Evolutionary conservation across 2,797 vertebrate species (phyloP).

Genomic region (Pantherophis vulpinus): DNA sequence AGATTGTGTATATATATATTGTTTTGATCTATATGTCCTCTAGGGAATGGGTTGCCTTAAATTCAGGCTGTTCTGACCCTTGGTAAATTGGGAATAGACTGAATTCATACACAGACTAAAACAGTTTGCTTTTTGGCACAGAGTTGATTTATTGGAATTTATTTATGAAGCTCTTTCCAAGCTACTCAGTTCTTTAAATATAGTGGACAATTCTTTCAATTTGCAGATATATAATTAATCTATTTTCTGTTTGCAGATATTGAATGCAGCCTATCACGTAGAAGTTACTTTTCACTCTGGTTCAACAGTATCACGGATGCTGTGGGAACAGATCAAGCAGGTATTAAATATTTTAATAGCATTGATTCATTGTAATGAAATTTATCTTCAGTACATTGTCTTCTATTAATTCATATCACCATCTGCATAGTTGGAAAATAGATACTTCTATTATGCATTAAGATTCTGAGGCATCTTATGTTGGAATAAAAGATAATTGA

Average conservation of each 20-base stretch:
- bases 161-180: neutral
- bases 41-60: neutral
- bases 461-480: neutral
- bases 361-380: neutral
- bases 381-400: neutral
- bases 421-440: neutral
- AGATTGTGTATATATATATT: neutral
- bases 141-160: neutral
- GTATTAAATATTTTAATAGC: constrained; percentile 62
- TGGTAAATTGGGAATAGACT: neutral
- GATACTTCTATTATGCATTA: neutral
- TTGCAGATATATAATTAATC: neutral
- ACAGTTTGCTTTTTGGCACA: neutral
- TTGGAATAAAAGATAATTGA: neutral
- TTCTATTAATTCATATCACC: neutral
- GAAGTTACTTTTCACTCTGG: constrained; percentile 98
- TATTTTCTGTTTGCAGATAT: constrained; percentile 75
- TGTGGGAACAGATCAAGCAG: constrained; percentile 99
- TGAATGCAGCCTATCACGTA: constrained; percentile 97
- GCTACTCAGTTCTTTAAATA: neutral
- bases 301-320: constrained; percentile 89
- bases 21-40: neutral
- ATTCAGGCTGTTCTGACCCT: neutral
- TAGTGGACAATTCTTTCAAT: neutral
- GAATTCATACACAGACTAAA: neutral